Base-by-base conservation (phyloP, 2,113 vertebrate genomes). In the Ploceus nigricollis region DNA sequence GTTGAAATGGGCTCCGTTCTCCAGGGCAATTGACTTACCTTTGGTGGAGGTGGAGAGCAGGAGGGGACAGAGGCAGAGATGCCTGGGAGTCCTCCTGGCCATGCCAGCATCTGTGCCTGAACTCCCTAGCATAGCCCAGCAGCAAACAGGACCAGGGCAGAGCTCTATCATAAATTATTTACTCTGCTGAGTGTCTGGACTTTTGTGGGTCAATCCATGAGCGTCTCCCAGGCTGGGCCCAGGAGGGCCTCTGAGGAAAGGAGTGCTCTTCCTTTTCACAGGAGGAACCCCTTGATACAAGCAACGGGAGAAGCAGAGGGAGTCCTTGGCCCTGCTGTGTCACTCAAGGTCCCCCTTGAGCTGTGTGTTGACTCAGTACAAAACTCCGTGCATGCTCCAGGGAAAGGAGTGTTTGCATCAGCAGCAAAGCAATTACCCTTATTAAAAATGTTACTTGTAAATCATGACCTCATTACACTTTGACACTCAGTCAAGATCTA, bases 381-480 rank as follows among this genome's bases (percentile, higher is more conserved):
- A 79, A 79, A 17, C 56, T 40, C 21, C 53, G 20, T 5, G 1
- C 24, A 0, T 48, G 17, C 53, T 83, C 83, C 84, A 51, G 84
- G 71, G 63, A 76, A 51, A 87, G 45, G 54, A 93, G 14, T 61
- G 51, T 71, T 87, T 81, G 58, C 73, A 91, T 71, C 84, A 96
- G 81, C 78, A 87, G 45, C 47, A 90, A 87, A 90, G 89, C 71
- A 87, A 91, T 94, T 94, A 76, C 25, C 2, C 3, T 68, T 94
- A 89, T 82, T 95, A 90, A 76, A 89, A 88, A 65, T 57, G 45
- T 76, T 65, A 60, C 65, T 66, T 87, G 73, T 85, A 85, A 94
- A 87, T 92, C 82, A 82, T 35, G 54, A 69, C 71, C 82, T 75
- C 86, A 64, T 69, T 95, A 90, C 2, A 7, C 78, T 76, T 82